These are phyloP conservation scores for Lasioglossum oenotherae DNA, from an alignment of 2,888 invertebrate genomes.

Conservation along the genomic window DNA sequence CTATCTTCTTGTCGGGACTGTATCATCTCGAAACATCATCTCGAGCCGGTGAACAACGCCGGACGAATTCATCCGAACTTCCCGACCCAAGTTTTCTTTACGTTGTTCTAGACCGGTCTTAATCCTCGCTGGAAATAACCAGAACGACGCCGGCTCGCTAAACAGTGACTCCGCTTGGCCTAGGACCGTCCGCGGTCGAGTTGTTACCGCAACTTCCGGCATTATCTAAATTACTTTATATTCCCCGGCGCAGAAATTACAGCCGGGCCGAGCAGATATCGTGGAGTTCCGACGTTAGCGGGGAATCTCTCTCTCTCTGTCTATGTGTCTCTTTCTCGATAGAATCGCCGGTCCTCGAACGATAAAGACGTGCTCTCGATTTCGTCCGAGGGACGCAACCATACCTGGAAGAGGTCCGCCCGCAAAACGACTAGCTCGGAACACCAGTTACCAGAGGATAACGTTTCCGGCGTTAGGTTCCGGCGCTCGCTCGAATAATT, in stretches of 20 bases:
- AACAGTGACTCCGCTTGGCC: slow-evolving; percentile 59
- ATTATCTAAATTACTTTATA: slow-evolving; percentile 78
- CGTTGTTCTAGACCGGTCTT: background rate
- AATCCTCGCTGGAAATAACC: slow-evolving; percentile 20
- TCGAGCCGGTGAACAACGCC: background rate
- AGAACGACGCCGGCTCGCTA: slow-evolving; percentile 40
- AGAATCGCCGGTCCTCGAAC: slow-evolving; percentile 36
- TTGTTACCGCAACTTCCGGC: slow-evolving; percentile 74
- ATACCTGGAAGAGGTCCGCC: background rate
- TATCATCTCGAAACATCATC: background rate
- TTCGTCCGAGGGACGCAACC: slow-evolving; percentile 14
- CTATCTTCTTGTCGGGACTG: background rate
- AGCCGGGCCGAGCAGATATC: slow-evolving; percentile 57
- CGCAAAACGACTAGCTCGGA: background rate
- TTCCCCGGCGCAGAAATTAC: slow-evolving; percentile 59
- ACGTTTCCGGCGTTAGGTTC: slow-evolving; percentile 10
- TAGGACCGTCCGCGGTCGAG: slow-evolving; percentile 16
- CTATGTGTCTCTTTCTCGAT: slow-evolving; percentile 17
- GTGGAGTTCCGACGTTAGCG: slow-evolving; percentile 60
- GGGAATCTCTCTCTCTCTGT: background rate
- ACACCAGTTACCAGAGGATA: slow-evolving; percentile 38
- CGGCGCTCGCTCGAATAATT: slow-evolving; percentile 36
- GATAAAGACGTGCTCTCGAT: slow-evolving; percentile 54
- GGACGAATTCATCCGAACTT: background rate
- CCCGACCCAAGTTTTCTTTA: background rate